Percentiles rank a stretch among this genome's conserved stretches.
phyloP scores from a whole-genome alignment of 2,113 vertebrate genomes.

The Pseudonaja textilis region DNA sequence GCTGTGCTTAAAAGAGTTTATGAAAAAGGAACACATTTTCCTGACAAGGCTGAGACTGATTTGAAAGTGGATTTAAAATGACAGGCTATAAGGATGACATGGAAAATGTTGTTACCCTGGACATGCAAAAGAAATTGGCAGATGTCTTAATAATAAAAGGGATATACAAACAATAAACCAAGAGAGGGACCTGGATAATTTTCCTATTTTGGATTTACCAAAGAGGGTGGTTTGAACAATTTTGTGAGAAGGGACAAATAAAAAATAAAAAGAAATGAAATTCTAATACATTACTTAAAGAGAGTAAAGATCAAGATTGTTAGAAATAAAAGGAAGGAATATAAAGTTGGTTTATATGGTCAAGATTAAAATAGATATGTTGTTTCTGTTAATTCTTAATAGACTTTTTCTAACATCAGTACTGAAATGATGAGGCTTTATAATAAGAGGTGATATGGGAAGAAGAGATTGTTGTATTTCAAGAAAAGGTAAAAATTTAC shows the following conservation, averaged over 20 bases:
- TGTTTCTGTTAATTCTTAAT: neutral
- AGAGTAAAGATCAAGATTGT: neutral
- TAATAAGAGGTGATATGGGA: neutral
- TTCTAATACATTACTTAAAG: too few relatives aligned
- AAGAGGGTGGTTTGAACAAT: neutral
- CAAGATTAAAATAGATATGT: neutral
- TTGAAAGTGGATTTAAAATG: neutral
- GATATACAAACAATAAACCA: neutral
- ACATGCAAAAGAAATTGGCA: neutral
- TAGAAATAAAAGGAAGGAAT: neutral
- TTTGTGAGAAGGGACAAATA: too few relatives aligned
- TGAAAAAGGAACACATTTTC: neutral
- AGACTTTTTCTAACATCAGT: neutral
- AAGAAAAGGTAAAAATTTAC: neutral
- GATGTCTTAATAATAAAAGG: neutral
- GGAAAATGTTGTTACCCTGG: neutral
- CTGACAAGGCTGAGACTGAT: neutral
- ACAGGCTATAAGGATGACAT: neutral
- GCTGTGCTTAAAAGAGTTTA: neutral
- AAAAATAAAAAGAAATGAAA: too few relatives aligned
- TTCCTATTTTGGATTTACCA: neutral
- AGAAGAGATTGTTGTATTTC: neutral
- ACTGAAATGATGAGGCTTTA: neutral
- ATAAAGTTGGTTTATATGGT: neutral
- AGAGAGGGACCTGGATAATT: neutral